Evolutionary conservation across 2,113 vertebrate species (phyloP).

Genomic region (Crotalus helleri): DNA sequence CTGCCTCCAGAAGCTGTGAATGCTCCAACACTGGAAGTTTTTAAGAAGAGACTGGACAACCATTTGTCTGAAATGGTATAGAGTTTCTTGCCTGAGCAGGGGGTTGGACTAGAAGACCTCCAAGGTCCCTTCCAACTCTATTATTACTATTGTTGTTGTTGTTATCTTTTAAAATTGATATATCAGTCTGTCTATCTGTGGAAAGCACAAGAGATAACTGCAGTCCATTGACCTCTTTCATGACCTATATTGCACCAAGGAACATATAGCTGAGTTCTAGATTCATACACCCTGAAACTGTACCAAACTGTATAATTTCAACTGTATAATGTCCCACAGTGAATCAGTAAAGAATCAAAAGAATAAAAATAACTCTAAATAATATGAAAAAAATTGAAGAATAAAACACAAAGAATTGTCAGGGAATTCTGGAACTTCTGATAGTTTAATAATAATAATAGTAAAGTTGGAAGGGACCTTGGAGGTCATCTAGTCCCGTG

Average conservation of each 20-base stretch:
- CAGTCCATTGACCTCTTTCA: background rate
- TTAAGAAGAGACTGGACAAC: too few species aligned
- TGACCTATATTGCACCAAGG: background rate
- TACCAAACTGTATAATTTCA: background rate
- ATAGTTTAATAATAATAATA: background rate
- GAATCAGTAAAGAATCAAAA: background rate
- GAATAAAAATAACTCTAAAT: background rate
- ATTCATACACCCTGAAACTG: background rate
- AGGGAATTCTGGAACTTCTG: background rate
- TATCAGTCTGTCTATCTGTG: background rate
- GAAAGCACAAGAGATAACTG: background rate
- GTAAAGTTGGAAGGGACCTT: too few species aligned
- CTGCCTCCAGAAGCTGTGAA: too few species aligned
- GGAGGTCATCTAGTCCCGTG: too few species aligned
- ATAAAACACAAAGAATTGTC: background rate
- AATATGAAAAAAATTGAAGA: background rate
- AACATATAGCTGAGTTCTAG: background rate
- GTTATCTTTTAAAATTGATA: background rate
- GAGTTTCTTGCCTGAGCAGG: too few species aligned
- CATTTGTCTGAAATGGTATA: too few species aligned
- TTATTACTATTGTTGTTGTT: too few species aligned
- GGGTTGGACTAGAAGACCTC: too few species aligned
- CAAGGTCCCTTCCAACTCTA: too few species aligned
- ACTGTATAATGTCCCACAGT: background rate
- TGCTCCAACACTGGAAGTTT: too few species aligned